Evolutionary conservation across 2,113 vertebrate genomes (phyloP), one percentile per base, ranked within the genome.

Genomic region (Pteruthius melanotis): DNA sequence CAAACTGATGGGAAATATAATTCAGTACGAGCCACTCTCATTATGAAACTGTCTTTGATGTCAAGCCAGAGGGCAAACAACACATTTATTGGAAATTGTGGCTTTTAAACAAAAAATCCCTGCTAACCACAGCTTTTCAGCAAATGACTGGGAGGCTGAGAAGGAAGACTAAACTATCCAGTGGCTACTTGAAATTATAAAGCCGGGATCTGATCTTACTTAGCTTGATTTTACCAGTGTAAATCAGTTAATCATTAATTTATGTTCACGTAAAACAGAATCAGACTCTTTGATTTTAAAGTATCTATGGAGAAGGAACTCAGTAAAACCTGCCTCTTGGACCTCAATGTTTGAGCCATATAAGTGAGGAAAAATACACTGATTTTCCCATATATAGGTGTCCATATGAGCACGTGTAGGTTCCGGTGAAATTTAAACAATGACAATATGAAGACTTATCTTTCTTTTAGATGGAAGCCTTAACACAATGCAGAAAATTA

Each of bases 61-160:
- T 84, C 61, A 81, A 64, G 91, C 87, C 91, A 87, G 69, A 82
- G 64, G 65, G 53, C 21, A 70, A 78, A 18, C 33, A 66, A 42
- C 30, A 59, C 49, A 28, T 91, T 93, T 94, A 93, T 91, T 95
- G 65, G 81, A 82, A 87, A 85, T 45, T 42, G 74, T 64, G 87
- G 40, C 74, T 84, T 95, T 82, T 72, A 95, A 94, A 94, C 21
- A 85, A 92, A 91, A 94, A 88, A 65, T 69, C 53, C 18, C 33
- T 24, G 8, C 54, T 80, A 85, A 84, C 57, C 77, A 89, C 77
- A 79, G 57, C 69, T 93, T 92, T 94, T 76, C 65, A 91, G 83
- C 69, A 82, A 57, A 82, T 53, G 69, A 49, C 57, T 60, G 14
- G 42, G 78, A 80, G 56, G 49, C 80, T 84, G 49, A 74, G 83